phyloP scores from a whole-genome alignment of 2,113 vertebrate genomes.

The Campylorhamphus procurvoides region DNA sequence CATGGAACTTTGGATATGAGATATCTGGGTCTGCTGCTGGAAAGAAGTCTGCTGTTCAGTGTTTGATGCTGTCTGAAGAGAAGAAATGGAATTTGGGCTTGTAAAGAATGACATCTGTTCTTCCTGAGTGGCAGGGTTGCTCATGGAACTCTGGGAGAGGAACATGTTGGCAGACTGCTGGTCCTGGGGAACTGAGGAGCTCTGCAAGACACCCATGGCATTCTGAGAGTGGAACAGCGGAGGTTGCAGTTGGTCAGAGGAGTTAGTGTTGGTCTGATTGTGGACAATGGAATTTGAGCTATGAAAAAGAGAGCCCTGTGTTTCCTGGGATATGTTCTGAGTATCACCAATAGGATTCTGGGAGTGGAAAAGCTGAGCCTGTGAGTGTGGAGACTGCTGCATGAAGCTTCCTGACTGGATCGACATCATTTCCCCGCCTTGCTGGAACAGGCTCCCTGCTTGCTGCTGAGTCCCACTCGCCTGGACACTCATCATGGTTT shows the following conservation, averaged over 20 bases:
- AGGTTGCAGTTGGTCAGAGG: conserved; percentile 90
- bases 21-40: conserved; percentile 82
- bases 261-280: conserved; percentile 80
- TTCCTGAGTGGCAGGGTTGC: conserved; percentile 81
- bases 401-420: conserved; percentile 89
- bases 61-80: conserved; percentile 85
- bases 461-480: conserved; percentile 79
- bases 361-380: conserved; percentile 88
- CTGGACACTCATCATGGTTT: conserved; percentile 79
- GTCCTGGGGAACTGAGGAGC: conserved; percentile 85
- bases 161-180: conserved; percentile 87
- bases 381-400: conserved; percentile 88
- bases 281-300: conserved; percentile 82
- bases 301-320: conserved; percentile 79
- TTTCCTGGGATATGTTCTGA: conserved; percentile 82
- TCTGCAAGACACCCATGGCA: conserved; percentile 84
- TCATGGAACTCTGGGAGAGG: conserved; percentile 84
- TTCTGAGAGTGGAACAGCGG: conserved; percentile 88
- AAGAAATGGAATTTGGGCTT: conserved; percentile 77
- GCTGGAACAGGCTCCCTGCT: conserved; percentile 87
- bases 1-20: conserved; percentile 85
- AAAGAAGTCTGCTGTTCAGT: conserved; percentile 89
- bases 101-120: conserved; percentile 91
- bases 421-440: conserved; percentile 87
- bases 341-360: conserved; percentile 84